Evolutionary conservation across 2,888 invertebrate species (phyloP), one percentile per base, ranked within the genome.

Genomic region (Pasiphila rectangulata): DNA sequence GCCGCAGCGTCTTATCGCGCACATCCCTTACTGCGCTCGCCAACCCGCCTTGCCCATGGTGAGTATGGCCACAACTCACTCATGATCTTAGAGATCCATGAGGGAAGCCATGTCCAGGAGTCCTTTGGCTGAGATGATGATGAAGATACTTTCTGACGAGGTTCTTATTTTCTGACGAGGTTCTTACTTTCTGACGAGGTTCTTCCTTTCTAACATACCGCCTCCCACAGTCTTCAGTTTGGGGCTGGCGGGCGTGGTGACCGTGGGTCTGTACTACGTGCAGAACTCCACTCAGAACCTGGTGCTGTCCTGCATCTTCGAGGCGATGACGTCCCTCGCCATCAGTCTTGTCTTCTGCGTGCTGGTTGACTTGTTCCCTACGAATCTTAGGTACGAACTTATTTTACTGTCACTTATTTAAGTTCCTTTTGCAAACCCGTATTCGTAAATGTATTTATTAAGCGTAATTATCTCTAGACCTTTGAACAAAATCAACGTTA

Each of bases 311-410:
- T 94, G 94, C 69, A 91, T 94, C 67, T 95, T 95, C 75, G 94
- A 95, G 79, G 94, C 94, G 0, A 84, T 94, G 38, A 94, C 95
- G 34, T 94, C 94, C 38, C 90, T 95, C 57, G 94, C 93, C 60
- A 94, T 95, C 75, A 94, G 94, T 83, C 91, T 94, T 46, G 93
- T 95, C 36, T 94, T 94, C 83, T 94, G 94, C 73, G 93, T 94
- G 34, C 92, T 95, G 77, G 95, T 95, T 52, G 95, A 95, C 75
- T 83, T 95, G 66, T 95, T 95, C 85, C 95, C 95, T 63, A 95
- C 95, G 49, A 94, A 95, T 84, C 91, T 95, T 75, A 93, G 94
- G 94, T 94, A 80, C 74, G 72, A 25, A 5, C 0, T n/a, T n/a
- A n/a, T 23, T 2, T 7, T 7, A 23, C 20, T 13, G 7, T 9